phyloP scores from a whole-genome alignment of 2,888 invertebrate species.

The Parapristionchus giblindavisi region DNA sequence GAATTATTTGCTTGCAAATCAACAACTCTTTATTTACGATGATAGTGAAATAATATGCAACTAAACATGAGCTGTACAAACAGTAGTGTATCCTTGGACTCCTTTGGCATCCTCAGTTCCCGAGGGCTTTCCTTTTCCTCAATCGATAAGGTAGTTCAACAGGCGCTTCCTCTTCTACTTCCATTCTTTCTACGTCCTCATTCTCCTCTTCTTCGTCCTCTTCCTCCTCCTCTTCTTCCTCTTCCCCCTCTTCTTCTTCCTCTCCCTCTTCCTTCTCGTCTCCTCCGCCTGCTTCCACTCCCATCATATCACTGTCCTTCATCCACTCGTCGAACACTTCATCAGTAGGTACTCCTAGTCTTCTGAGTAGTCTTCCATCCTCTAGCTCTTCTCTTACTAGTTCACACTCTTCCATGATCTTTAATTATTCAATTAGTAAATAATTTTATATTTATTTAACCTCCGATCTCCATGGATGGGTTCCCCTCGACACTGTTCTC shows the following conservation, averaged over 20 bases:
- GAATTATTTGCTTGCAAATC: no score
- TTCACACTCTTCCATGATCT: background rate
- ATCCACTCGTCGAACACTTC: background rate
- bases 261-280: background rate
- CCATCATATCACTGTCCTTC: background rate
- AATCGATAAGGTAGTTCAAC: no score
- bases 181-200: no score
- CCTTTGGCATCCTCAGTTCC: no score
- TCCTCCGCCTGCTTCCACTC: background rate
- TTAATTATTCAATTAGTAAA: background rate
- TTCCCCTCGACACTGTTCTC: background rate
- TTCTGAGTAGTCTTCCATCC: background rate
- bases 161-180: no score
- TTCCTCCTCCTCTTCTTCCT: constrained; percentile 18
- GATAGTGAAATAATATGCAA: no score
- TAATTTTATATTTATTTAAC: background rate
- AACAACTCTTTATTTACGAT: no score
- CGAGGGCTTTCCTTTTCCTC: no score
- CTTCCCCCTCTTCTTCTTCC: background rate
- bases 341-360: background rate
- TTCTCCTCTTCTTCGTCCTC: no score
- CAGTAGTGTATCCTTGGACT: no score
- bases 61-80: no score
- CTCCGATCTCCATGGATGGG: background rate
- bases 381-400: background rate